phyloP scores from a whole-genome alignment of 2,797 vertebrate species.

The Margarornis squamiger region DNA sequence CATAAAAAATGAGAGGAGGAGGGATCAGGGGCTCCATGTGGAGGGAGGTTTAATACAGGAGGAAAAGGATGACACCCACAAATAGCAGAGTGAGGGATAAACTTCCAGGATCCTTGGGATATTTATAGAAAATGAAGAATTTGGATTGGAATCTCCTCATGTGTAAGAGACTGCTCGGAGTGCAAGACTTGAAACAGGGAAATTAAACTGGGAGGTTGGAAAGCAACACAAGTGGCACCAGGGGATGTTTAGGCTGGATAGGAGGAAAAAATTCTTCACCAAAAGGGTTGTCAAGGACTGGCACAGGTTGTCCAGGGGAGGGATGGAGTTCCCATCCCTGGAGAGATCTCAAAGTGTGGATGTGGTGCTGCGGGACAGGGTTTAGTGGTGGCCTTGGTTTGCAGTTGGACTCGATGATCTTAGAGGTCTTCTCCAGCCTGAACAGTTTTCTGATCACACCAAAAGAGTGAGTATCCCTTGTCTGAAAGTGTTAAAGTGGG shows the following conservation, averaged over 20 bases:
- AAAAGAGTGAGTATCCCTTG: neutral
- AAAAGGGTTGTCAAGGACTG: neutral
- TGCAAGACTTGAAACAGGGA: neutral
- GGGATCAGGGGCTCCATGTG: neutral
- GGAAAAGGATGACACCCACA: neutral
- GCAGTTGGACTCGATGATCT: too few species aligned
- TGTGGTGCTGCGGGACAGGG: neutral
- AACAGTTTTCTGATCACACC: too few species aligned
- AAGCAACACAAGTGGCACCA: neutral
- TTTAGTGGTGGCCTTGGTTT: neutral
- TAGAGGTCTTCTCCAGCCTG: too few species aligned
- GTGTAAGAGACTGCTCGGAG: neutral
- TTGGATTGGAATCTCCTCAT: neutral
- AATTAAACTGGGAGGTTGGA: neutral
- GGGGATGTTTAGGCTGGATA: neutral
- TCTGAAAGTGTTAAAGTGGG: neutral
- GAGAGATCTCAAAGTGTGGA: too few species aligned
- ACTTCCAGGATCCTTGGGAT: neutral
- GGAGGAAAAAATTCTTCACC: neutral
- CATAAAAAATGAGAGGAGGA: neutral
- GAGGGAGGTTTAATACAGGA: neutral
- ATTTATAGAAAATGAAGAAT: accelerated
- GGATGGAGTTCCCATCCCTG: neutral
- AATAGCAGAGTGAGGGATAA: neutral
- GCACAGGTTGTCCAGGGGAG: neutral